These are phyloP conservation scores for Hafferia zeledoni DNA, from an alignment of 2,797 vertebrate species.

Conservation along the genomic window DNA sequence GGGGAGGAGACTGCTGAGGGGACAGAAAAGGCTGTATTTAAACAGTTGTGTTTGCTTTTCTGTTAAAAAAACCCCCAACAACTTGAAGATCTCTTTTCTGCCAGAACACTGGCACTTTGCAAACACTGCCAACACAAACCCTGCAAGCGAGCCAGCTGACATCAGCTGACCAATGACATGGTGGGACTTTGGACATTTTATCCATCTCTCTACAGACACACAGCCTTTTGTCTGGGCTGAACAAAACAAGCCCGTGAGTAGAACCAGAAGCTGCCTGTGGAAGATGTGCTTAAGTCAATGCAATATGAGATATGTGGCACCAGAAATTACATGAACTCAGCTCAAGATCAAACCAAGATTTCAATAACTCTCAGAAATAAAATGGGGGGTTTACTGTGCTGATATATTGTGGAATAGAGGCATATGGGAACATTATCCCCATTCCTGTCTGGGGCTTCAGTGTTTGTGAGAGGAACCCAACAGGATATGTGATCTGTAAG, in stretches of 20 bases:
- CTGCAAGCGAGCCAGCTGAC: background rate
- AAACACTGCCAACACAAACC: slow-evolving; percentile 16
- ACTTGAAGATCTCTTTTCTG: background rate
- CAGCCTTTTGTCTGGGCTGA: background rate
- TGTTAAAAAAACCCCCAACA: background rate
- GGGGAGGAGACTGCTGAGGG: background rate
- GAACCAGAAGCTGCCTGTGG: background rate
- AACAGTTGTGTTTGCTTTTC: slow-evolving; percentile 53
- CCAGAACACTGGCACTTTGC: slow-evolving; percentile 38
- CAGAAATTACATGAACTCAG: background rate
- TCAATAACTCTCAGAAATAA: background rate
- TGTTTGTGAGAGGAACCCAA: background rate
- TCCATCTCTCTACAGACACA: slow-evolving; percentile 16
- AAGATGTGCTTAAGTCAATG: background rate
- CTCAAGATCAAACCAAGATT: background rate
- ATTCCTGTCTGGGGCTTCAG: background rate
- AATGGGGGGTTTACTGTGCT: background rate
- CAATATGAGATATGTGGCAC: background rate
- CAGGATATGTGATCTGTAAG: background rate
- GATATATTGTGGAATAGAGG: background rate
- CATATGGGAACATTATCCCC: background rate
- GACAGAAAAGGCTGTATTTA: slow-evolving; percentile 35
- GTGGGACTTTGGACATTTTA: background rate
- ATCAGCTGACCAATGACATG: slow-evolving; percentile 28
- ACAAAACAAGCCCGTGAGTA: background rate